phyloP scores from a whole-genome alignment of 2,797 vertebrate genomes.

The Chloroceryle inda region DNA sequence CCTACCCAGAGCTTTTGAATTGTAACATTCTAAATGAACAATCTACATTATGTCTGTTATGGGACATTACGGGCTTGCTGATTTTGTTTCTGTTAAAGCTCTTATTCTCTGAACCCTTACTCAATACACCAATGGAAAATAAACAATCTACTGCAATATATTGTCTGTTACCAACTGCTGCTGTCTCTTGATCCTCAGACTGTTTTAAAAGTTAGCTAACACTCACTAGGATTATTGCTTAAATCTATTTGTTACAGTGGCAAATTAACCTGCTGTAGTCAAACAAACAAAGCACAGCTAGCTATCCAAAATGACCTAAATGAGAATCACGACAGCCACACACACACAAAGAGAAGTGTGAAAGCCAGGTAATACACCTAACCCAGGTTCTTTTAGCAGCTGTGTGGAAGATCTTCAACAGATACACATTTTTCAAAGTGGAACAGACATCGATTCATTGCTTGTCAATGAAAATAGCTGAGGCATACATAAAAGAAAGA shows the following conservation, averaged over 20 bases:
- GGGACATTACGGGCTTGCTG: slow-evolving; percentile 60
- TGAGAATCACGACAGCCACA: not conserved
- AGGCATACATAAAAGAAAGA: not conserved
- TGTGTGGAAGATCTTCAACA: not conserved
- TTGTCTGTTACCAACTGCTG: not conserved
- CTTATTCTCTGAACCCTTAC: slow-evolving; percentile 36
- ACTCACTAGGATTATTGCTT: not conserved
- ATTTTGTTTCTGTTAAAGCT: not conserved
- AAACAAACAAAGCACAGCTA: not conserved
- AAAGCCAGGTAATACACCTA: not conserved
- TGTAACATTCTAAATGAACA: slow-evolving; percentile 68
- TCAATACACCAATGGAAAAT: not conserved
- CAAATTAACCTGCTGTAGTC: not conserved
- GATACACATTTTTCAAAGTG: not conserved
- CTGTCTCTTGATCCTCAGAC: not conserved
- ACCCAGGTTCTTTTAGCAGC: not conserved
- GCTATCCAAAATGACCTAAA: not conserved
- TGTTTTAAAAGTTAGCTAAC: not conserved
- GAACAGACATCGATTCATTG: not conserved
- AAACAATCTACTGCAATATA: not conserved
- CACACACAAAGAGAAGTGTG: accelerated
- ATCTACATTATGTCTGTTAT: slow-evolving; percentile 58
- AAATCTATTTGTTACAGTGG: not conserved
- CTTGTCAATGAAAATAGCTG: not conserved
- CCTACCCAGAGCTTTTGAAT: slow-evolving; percentile 62